A percentile compares a stretch with the other conserved stretches of the same genome.
phyloP scores from a whole-genome alignment of 2,113 vertebrate species.

The Tachuris rubrigastra region DNA sequence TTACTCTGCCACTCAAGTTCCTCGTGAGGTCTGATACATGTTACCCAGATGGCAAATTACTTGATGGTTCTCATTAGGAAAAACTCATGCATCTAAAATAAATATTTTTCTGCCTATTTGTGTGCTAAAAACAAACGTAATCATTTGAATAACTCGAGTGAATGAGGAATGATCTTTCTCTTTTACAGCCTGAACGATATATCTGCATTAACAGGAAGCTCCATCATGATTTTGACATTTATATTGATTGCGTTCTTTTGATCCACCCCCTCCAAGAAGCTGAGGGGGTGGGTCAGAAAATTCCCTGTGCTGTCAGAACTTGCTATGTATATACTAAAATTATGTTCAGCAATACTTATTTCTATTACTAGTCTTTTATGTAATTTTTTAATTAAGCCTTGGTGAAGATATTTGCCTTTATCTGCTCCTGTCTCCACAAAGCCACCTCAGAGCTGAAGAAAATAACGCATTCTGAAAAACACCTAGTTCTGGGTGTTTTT shows the following conservation, averaged over 20 bases:
- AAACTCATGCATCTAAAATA: not conserved
- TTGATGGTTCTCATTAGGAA: not conserved
- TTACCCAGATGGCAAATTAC: not conserved
- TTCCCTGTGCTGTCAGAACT: not conserved
- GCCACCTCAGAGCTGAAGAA: not conserved
- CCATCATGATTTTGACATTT: not conserved
- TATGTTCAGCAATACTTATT: not conserved
- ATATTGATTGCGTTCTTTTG: not conserved
- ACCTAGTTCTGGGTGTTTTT: not conserved
- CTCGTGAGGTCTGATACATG: not conserved
- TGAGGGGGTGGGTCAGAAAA: not conserved
- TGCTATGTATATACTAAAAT: not conserved
- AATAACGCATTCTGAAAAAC: not conserved
- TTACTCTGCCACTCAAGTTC: not conserved
- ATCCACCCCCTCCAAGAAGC: not conserved
- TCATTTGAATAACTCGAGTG: not conserved
- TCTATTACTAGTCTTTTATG: not conserved
- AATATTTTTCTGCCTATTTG: not conserved
- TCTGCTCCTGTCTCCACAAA: not conserved
- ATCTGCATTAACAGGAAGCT: not conserved
- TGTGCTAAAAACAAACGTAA: too few relatives aligned
- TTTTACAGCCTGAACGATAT: rapidly evolving
- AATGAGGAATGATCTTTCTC: not conserved
- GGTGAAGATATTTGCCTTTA: not conserved
- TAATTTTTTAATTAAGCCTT: not conserved